Evolutionary conservation across 2,888 invertebrate species (phyloP).

Genomic region (Meta bourneti): DNA sequence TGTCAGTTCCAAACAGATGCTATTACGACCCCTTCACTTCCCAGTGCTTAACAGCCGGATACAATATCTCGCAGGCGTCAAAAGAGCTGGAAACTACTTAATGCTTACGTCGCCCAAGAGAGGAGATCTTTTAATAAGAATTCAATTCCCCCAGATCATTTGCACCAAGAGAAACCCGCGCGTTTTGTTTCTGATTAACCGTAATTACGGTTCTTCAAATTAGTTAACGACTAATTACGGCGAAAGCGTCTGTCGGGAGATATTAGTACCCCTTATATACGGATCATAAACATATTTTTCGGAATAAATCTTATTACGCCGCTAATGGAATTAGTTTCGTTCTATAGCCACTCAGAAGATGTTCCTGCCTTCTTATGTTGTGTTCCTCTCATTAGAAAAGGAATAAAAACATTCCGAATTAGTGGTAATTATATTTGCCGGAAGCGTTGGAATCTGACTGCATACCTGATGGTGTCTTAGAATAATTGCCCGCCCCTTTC

Average conservation of each 20-base stretch:
- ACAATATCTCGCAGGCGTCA: background rate
- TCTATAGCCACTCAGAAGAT: background rate
- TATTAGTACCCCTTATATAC: background rate
- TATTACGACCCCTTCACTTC: background rate
- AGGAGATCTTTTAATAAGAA: background rate
- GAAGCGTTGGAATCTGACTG: background rate
- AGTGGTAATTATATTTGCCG: background rate
- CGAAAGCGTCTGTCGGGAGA: background rate
- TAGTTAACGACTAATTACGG: constrained; percentile 37
- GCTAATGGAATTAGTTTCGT: constrained; percentile 34
- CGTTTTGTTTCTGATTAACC: background rate
- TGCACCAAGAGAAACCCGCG: background rate
- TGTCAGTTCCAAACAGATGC: background rate
- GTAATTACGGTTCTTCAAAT: constrained; percentile 25
- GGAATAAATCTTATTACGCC: constrained; percentile 31
- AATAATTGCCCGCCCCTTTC: background rate
- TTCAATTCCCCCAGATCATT: background rate
- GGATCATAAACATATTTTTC: constrained; percentile 46
- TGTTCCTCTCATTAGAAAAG: background rate
- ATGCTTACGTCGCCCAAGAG: background rate
- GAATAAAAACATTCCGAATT: background rate
- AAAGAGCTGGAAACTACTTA: background rate
- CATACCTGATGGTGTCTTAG: background rate
- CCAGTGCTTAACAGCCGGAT: background rate
- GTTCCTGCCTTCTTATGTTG: background rate